phyloP scores from a whole-genome alignment of 2,113 vertebrate species.

The Ictalurus furcatus region DNA sequence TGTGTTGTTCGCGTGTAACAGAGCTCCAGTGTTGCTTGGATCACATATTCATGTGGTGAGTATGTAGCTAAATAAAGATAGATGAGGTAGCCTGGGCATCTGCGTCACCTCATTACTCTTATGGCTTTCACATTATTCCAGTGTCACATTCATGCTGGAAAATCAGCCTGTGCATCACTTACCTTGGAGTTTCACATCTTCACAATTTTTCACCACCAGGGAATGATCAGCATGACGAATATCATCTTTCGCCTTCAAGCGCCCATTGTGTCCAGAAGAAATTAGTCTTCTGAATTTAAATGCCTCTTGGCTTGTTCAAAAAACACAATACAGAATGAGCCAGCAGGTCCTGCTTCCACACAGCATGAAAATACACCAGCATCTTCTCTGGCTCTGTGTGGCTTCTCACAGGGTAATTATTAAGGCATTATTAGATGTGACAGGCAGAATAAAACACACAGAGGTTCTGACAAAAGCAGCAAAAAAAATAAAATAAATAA shows the following conservation, averaged over 20 bases:
- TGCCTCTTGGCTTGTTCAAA: not conserved
- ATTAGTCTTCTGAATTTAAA: slow-evolving; percentile 2
- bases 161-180: slow-evolving; percentile 51
- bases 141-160: slow-evolving; percentile 54
- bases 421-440: slow-evolving; percentile 19
- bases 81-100: slow-evolving; percentile 37
- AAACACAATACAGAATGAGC: not conserved
- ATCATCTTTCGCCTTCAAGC: not conserved
- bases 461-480: slow-evolving; percentile 1
- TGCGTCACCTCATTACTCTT: slow-evolving; percentile 61
- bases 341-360: not conserved
- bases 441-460: slow-evolving; percentile 23
- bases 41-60: slow-evolving; percentile 13
- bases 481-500: not conserved
- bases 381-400: not conserved
- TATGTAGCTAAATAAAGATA: slow-evolving; percentile 47
- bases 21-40: not conserved
- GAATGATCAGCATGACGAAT: slow-evolving; percentile 22
- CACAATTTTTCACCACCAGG: slow-evolving; percentile 34
- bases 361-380: not conserved
- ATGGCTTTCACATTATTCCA: slow-evolving; percentile 57
- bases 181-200: slow-evolving; percentile 45
- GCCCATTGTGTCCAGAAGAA: slow-evolving; percentile 2
- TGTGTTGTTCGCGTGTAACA: not conserved
- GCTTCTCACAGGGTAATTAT: slow-evolving; percentile 27